Evolutionary conservation across 2,113 vertebrate species (phyloP).

Genomic region (Tetrax tetrax): DNA sequence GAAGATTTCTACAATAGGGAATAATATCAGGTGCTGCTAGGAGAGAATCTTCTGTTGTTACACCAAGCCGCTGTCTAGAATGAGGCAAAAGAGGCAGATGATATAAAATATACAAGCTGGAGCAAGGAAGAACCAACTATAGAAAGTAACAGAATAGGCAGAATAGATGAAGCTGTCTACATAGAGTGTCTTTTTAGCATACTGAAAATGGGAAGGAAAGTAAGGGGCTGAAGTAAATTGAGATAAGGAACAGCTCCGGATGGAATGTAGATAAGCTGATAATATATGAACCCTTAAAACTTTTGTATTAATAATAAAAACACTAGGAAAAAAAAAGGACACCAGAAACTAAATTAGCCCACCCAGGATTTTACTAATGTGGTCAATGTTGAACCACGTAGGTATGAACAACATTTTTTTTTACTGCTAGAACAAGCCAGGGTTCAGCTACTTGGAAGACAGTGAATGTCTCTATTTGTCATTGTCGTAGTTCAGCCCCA

Average conservation of each 20-base stretch:
- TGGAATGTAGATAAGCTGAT: not conserved
- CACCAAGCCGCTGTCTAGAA: not conserved
- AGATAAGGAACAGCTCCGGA: not conserved
- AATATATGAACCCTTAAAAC: not conserved
- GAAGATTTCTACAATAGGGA: not conserved
- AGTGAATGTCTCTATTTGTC: not conserved
- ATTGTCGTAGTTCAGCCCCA: too few relatives aligned
- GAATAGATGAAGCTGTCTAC: not conserved
- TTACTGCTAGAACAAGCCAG: not conserved
- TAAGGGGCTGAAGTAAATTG: not conserved
- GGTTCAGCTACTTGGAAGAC: not conserved
- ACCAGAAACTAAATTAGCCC: not conserved
- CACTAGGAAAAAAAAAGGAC: not conserved
- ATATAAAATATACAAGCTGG: not conserved
- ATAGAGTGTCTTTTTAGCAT: not conserved
- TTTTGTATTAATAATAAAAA: not conserved
- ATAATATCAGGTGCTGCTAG: not conserved
- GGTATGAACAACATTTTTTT: not conserved
- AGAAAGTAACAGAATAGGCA: not conserved
- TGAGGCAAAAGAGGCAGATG: not conserved
- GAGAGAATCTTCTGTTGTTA: not conserved
- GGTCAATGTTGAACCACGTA: not conserved
- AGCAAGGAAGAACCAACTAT: not conserved
- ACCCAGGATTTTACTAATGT: not conserved
- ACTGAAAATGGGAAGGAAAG: not conserved